These are phyloP conservation scores for Melanchra persicariae DNA, from an alignment of 2,888 invertebrate species.

Conservation along the genomic window DNA sequence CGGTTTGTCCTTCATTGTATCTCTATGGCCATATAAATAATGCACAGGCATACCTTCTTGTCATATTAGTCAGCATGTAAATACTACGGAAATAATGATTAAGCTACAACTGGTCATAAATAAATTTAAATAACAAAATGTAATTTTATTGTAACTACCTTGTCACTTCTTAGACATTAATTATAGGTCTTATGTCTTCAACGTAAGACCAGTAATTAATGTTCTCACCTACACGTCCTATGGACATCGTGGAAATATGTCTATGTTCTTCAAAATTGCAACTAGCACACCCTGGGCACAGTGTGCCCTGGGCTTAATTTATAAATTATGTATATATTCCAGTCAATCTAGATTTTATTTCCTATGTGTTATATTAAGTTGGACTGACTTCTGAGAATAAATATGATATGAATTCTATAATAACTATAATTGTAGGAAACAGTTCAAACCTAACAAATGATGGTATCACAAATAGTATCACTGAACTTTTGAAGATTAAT, in stretches of 20 bases:
- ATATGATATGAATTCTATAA: too few relatives aligned
- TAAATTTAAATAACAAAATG: conserved; percentile 35
- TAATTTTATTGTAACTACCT: conserved; percentile 12
- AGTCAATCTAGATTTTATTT: too few relatives aligned
- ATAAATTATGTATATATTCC: too few relatives aligned
- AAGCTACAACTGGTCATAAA: conserved; percentile 31
- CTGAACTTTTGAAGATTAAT: too few relatives aligned
- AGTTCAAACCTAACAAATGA: too few relatives aligned
- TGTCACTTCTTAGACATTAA: conserved; percentile 37
- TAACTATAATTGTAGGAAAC: too few relatives aligned
- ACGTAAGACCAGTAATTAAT: conserved; percentile 21
- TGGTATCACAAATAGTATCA: too few relatives aligned
- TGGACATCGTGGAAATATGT: not conserved
- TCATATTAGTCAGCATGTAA: conserved; percentile 9
- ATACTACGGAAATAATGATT: conserved; percentile 18
- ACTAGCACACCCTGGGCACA: too few relatives aligned
- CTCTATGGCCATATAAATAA: not conserved
- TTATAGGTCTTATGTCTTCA: conserved; percentile 14
- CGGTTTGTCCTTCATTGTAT: not conserved
- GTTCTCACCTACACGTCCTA: not conserved
- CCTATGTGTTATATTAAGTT: too few relatives aligned
- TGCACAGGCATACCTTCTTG: conserved; percentile 4
- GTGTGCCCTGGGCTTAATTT: too few relatives aligned
- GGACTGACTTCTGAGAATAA: too few relatives aligned
- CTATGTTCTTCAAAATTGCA: not conserved